phyloP scores from a whole-genome alignment of 2,113 vertebrate species.

The Phalacrocorax brasilianus region DNA sequence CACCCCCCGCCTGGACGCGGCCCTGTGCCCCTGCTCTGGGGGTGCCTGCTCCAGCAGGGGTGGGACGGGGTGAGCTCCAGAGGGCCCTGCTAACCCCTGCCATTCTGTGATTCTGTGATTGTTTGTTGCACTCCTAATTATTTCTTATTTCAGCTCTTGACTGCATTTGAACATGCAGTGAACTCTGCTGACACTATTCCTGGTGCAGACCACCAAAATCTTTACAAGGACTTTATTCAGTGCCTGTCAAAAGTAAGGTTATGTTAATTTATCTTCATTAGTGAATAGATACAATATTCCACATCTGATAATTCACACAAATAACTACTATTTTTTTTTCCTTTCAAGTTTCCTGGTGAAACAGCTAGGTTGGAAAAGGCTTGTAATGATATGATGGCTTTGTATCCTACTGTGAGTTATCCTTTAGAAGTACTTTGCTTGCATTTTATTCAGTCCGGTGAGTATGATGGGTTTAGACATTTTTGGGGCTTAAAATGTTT shows the following conservation, averaged over 20 bases:
- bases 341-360: conserved; percentile 82
- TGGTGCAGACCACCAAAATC: conserved; percentile 84
- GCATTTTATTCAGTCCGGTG: conserved; percentile 86
- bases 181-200: conserved; percentile 77
- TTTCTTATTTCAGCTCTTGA: conserved; percentile 81
- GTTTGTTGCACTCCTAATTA: background rate
- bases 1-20: too few species aligned
- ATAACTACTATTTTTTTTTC: background rate
- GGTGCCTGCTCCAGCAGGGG: too few species aligned
- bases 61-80: too few species aligned
- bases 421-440: conserved; percentile 87
- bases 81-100: too few species aligned
- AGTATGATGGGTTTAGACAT: background rate
- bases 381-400: conserved; percentile 83
- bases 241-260: conserved; percentile 87
- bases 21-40: too few species aligned
- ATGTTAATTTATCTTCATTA: background rate
- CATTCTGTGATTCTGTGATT: too few species aligned
- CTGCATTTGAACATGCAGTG: conserved; percentile 87
- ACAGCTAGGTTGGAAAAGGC: conserved; percentile 80
- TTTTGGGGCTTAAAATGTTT: background rate
- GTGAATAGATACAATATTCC: background rate
- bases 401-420: conserved; percentile 81
- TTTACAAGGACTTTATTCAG: conserved; percentile 84
- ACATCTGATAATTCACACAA: background rate